These are phyloP conservation scores for Tadarida brasiliensis DNA, from an alignment of 2,797 vertebrate genomes.

Conservation along the genomic window DNA sequence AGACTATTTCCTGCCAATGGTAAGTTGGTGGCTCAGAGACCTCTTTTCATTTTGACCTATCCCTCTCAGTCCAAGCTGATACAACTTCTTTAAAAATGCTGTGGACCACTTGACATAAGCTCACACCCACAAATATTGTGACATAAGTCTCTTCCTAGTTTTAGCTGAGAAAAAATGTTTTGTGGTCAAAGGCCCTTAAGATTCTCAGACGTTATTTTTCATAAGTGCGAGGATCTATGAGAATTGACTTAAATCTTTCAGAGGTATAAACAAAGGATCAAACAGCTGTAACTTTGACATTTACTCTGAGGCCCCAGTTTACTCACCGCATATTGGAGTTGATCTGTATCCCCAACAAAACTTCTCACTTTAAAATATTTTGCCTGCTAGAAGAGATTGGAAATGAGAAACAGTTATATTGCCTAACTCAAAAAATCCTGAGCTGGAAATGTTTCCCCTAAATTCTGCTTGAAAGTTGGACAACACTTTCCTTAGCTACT, in stretches of 20 bases:
- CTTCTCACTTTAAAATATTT: slow-evolving; percentile 18
- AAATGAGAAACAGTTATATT: slow-evolving; percentile 16
- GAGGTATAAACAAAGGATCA: neutral
- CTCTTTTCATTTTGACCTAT: neutral
- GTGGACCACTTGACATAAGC: neutral
- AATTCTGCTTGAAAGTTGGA: slow-evolving; percentile 17
- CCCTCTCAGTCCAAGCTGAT: neutral
- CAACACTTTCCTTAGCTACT: neutral
- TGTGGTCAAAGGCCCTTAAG: neutral
- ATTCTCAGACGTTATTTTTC: neutral
- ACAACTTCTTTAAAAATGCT: neutral
- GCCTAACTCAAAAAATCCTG: neutral
- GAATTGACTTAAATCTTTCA: neutral
- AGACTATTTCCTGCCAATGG: neutral
- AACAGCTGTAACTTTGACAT: neutral
- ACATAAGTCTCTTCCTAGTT: neutral
- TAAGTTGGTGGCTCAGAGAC: neutral
- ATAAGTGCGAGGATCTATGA: neutral
- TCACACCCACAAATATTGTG: neutral
- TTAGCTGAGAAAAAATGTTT: neutral
- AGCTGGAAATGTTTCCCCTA: slow-evolving; percentile 10
- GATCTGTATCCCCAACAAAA: neutral
- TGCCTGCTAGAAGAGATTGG: neutral
- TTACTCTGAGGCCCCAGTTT: neutral
- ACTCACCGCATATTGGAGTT: neutral